phyloP scores from a whole-genome alignment of 1,140 invertebrate species.

The Trichonephila clavipes region DNA sequence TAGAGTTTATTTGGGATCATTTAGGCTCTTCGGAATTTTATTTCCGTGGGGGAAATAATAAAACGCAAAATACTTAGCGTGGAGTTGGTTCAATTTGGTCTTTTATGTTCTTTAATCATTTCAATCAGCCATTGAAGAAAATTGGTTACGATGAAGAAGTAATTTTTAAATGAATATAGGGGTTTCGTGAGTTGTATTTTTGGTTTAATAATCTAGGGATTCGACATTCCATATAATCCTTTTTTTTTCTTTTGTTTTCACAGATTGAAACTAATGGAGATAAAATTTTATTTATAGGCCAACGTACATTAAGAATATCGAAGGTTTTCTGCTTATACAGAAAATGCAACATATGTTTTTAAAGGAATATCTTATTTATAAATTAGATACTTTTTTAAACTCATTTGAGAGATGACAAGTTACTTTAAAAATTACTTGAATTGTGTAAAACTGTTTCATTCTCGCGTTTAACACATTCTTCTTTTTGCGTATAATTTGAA shows the following conservation, averaged over 20 bases:
- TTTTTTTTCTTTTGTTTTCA: not conserved
- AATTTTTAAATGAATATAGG: not conserved
- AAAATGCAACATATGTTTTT: not conserved
- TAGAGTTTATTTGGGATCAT: slow-evolving; percentile 64
- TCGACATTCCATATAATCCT: not conserved
- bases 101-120: not conserved
- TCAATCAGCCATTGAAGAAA: not conserved
- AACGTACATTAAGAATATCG: not conserved
- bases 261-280: not conserved
- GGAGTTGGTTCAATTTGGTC: not conserved
- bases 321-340: not conserved
- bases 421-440: no score
- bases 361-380: not conserved
- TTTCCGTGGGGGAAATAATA: slow-evolving; percentile 11
- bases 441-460: not conserved
- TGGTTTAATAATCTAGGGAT: slow-evolving; percentile 15
- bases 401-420: no score
- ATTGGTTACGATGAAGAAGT: slow-evolving; percentile 17
- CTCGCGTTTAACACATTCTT: not conserved
- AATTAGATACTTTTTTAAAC: not conserved
- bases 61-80: not conserved
- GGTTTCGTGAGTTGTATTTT: slow-evolving; percentile 7
- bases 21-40: slow-evolving; percentile 39
- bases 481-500: not conserved
- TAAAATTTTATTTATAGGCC: not conserved